These are phyloP conservation scores for Anagyrus pseudococci DNA, from an alignment of 2,888 invertebrate species.

Conservation along the genomic window DNA sequence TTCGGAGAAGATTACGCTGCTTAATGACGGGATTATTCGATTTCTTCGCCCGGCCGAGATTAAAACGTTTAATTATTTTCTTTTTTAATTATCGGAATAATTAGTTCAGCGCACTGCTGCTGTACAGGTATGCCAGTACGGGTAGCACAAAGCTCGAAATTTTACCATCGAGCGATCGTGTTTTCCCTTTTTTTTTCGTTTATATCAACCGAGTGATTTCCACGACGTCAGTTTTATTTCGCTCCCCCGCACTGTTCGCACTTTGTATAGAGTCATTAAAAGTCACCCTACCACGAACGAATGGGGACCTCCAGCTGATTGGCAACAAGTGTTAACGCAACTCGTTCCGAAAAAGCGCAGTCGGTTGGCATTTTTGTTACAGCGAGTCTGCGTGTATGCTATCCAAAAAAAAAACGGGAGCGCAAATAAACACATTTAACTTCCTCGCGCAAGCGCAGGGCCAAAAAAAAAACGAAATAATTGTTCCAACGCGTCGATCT, in stretches of 20 bases:
- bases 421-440: neutral
- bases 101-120: too few species aligned
- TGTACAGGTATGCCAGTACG: too few species aligned
- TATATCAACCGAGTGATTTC: too few species aligned
- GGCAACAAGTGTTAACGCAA: neutral
- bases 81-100: neutral
- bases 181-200: too few species aligned
- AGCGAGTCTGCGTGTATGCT: neutral
- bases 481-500: neutral
- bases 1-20: neutral
- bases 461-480: neutral
- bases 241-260: too few species aligned
- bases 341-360: neutral
- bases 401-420: neutral
- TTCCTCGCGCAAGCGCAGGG: neutral
- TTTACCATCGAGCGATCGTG: too few species aligned
- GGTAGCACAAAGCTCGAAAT: too few species aligned
- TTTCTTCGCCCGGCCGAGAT: neutral
- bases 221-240: too few species aligned
- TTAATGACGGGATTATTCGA: slow-evolving; percentile 3
- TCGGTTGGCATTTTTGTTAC: neutral
- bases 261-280: neutral
- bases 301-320: neutral
- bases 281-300: neutral
- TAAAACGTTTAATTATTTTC: neutral